Evolutionary conservation across 2,113 vertebrate species (phyloP), one percentile per base, ranked within the genome.

Genomic region (Varanus komodoensis): DNA sequence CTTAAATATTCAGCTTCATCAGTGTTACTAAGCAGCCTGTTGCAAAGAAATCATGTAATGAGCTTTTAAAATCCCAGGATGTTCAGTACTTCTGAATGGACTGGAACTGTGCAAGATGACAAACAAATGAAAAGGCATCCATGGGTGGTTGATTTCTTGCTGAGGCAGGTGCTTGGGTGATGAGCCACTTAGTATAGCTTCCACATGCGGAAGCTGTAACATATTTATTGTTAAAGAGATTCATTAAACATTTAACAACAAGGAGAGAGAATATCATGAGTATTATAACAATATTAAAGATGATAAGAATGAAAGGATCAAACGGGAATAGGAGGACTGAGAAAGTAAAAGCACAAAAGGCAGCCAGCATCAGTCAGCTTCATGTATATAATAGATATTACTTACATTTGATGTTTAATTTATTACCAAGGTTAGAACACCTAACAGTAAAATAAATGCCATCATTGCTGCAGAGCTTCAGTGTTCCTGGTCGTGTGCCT

Each of bases 191-290:
- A 90, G 50, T 92, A 87, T 82, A 87, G 69, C 73, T 85, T 92
- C 91, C 27, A 67, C 91, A 85, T 77, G 32, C 93, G 88, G 87
- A 96, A 94, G 89, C 48, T 61, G 89, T 87, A 79, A 94, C 88
- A 32, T 80, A 29, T 87, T 93, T 91, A 92, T 82, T 96, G 95
- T 95, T 90, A 94, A 92, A 96, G 92, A 93, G 27, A 96, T 87
- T 1, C 25, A 92, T 95, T 93, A 94, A 95, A 95, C 94, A 94
- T 75, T 93, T 95, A 92, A 32, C 90, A 84, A 84, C 57, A 89
- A 89, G 82, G 61, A 91, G 82, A 8, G 1, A 94, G 74, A 73
- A 87, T 91, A 92, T 84, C 82, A 91, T 90, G 54, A 94, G 8
- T 74, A 61, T 74, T 15, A 64, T 61, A 78, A 87, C 69, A 84